phyloP scores from a whole-genome alignment of 2,888 invertebrate genomes.

The Callimorpha dominula region DNA sequence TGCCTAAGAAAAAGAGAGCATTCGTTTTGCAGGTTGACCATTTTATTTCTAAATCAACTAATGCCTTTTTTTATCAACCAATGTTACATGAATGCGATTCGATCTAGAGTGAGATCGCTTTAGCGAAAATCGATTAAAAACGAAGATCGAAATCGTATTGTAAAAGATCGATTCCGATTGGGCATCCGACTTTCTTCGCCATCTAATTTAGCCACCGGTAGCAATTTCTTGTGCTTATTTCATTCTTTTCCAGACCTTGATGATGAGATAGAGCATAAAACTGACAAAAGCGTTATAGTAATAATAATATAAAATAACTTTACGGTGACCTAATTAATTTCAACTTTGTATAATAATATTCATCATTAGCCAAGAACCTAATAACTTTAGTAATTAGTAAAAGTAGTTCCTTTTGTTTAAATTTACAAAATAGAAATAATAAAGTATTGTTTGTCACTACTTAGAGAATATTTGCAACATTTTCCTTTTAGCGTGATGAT shows the following conservation, averaged over 20 bases:
- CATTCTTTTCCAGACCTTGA: neutral
- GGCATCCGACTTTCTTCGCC: neutral
- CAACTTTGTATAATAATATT: neutral
- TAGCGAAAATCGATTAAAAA: neutral
- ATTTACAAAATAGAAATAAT: neutral
- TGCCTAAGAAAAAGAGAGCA: too few relatives aligned
- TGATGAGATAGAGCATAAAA: neutral
- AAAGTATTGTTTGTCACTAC: neutral
- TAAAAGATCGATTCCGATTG: neutral
- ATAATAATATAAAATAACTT: neutral
- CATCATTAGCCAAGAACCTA: constrained; percentile 16
- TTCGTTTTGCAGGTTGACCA: neutral
- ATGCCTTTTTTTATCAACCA: neutral
- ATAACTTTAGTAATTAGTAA: constrained; percentile 10
- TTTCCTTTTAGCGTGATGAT: too few relatives aligned
- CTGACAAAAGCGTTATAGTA: neutral
- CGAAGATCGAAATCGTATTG: neutral
- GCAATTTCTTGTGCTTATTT: neutral
- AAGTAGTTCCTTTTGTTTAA: constrained; percentile 4
- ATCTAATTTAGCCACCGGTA: neutral
- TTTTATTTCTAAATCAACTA: neutral
- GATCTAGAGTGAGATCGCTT: neutral
- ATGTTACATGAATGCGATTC: neutral
- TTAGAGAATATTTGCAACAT: too few relatives aligned
- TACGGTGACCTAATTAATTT: neutral